Base-by-base conservation (phyloP, 2,797 vertebrate species). In the Hylomyscus alleni region DNA sequence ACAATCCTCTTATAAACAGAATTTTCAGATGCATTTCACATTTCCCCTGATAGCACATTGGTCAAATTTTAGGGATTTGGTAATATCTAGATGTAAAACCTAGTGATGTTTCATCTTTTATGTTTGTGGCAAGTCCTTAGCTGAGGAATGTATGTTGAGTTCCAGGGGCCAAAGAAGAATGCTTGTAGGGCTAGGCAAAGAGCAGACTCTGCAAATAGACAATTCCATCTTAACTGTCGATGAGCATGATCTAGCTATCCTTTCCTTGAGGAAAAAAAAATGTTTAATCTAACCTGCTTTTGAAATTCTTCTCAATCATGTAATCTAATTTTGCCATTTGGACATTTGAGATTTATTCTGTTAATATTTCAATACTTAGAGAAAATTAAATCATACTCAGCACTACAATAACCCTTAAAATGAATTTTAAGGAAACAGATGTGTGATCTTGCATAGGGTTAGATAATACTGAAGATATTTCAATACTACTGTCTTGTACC, bases 301-400 rank as follows among this genome's bases (percentile, higher is more conserved):
- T 89, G 40, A 89, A 97, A 22, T 62, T 95, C 29, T 77, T 89
- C n/a, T 94, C 56, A 91, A 77, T 94, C 82, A 92, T 76, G 11
- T 84, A 58, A 90, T 72, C 10, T 83, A 54, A 96, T 84, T 85
- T 78, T 94, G 19, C 17, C 7, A 75, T 82, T 77, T 95, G 58
- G 56, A 93, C 56, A 69, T 75, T 90, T 52, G 14, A 92, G 47
- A 93, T 95, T 93, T 83, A 87, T 96, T 56, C 65, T 97, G 5
- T 56, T 91, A 87, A 83, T 91, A 77, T 90, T 89, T 86, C 78
- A 96, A 37, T 6, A 50, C 50, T 31, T 56, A 90, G 47, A 54
- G 86, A 69, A 95, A 90, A 97, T 93, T 75, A 82, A 97, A 80
- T 93, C 47, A 77, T 69, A 69, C 50, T 44, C 29, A 87, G 10